Base-by-base conservation (phyloP, 37 sponge, comb jelly and placozoan species). In the Bolinopsis microptera region DNA sequence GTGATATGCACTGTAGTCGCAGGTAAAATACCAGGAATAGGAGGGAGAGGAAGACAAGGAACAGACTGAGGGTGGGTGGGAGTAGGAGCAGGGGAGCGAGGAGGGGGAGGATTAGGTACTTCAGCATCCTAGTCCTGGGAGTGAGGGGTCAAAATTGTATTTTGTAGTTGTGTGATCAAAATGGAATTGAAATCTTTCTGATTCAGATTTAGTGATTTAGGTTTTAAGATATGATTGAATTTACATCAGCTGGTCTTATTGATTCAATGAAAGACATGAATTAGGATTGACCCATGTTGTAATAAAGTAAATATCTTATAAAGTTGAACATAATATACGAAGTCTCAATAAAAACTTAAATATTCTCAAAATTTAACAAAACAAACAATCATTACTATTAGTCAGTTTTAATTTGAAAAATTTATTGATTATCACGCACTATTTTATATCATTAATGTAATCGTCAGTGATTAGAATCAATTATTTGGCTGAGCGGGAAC, bases 311-410 rank as follows among this genome's bases (percentile, higher is more conserved):
- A 48, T 48, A 48, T 48, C 61, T 48, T 48, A 48, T 48, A 48
- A 48, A 48, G 61, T 48, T 48, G 61, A 48, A 48, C 61, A 48
- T 48, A 48, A 48, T 48, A 13, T 48, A 48, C 61, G 61, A 48
- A 48, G 61, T 77, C 80, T 77, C 27, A 77, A 77, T 77, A 77
- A 77, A 77, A 77, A 77, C 80, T 77, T 77, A 77, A 77, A 77
- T 32, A 32, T 77, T 32, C 37, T 77, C 80, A 77, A 32, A 33
- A 32, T 77, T 77, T 16, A 77, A 77, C 74, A 70, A 70, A 70
- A 22, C 16, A 21, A 21, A 61, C 74, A 70, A 70, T 70, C 26
- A 26, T 70, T 3, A 48, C 61, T 48, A 48, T 48, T 48, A 48
- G 61, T 18, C 13, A 48, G 13, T 48, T 48, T 48, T 48, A 48